Percentiles rank a stretch among this genome's conserved stretches.
Conservation (phyloP, 2,888 invertebrate genomes). For the Andrena marginata region DNA sequence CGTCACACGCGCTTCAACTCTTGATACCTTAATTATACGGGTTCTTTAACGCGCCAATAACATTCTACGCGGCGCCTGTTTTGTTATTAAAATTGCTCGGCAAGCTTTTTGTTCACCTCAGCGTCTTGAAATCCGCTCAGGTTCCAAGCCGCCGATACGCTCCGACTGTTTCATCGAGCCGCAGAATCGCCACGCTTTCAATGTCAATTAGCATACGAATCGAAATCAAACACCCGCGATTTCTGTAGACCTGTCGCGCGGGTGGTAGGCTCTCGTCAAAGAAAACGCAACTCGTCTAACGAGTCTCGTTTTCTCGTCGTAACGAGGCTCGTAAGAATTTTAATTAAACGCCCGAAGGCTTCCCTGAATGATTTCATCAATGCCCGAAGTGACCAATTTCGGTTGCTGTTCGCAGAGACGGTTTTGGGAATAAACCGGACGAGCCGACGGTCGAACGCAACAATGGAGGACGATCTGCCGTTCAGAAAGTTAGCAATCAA, state of each 20-base stretch:
- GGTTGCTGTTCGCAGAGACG: constrained; percentile 54
- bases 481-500: constrained; percentile 86
- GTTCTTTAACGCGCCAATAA: background rate
- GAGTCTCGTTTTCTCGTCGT: no score
- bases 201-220: constrained; percentile 39
- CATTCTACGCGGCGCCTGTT: background rate
- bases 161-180: constrained; percentile 4
- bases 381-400: constrained; percentile 1
- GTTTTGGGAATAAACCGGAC: constrained; percentile 51
- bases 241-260: background rate
- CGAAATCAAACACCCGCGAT: background rate
- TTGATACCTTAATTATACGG: background rate
- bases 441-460: background rate
- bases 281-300: background rate
- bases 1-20: no score
- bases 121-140: background rate
- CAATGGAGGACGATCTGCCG: constrained; percentile 84
- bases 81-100: constrained; percentile 1
- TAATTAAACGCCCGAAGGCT: background rate
- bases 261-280: background rate
- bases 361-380: background rate
- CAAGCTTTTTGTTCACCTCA: background rate
- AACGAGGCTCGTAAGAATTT: no score
- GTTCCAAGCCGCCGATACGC: background rate
- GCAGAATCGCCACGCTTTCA: constrained; percentile 1